These are phyloP conservation scores for Hyperoodon ampullatus DNA, from an alignment of 2,113 vertebrate genomes.

Conservation along the genomic window DNA sequence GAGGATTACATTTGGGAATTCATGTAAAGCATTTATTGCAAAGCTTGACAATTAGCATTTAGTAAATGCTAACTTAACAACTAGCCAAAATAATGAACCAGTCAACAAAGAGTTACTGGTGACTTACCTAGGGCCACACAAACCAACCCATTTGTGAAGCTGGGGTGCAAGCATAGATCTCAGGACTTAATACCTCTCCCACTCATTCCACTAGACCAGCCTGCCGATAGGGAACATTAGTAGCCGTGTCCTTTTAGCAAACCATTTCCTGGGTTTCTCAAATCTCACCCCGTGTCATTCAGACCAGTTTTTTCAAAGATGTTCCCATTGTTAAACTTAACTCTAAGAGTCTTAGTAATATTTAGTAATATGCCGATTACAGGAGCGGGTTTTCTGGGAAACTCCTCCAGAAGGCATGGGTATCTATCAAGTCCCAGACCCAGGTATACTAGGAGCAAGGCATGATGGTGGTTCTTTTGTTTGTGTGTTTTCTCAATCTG, in stretches of 20 bases:
- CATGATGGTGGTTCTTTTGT: neutral
- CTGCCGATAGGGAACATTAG: neutral
- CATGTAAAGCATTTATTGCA: neutral
- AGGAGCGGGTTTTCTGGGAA: neutral
- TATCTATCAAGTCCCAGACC: neutral
- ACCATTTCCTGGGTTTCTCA: neutral
- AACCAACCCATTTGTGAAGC: neutral
- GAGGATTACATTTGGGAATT: slow-evolving; percentile 30
- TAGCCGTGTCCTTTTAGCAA: neutral
- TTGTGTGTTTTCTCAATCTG: neutral
- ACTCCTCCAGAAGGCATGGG: neutral
- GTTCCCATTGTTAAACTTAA: neutral
- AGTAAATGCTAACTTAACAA: neutral
- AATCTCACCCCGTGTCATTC: neutral
- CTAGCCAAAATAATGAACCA: slow-evolving; percentile 14
- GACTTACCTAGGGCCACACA: neutral
- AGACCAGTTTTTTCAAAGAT: neutral
- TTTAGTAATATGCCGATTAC: neutral
- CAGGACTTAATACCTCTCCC: neutral
- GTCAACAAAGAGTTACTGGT: neutral
- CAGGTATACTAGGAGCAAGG: neutral
- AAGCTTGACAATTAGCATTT: slow-evolving; percentile 15
- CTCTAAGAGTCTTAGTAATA: neutral
- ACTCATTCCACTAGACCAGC: neutral
- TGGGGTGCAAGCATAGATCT: neutral